phyloP scores from a whole-genome alignment of 2,113 vertebrate species.

The Nymphicus hollandicus region DNA sequence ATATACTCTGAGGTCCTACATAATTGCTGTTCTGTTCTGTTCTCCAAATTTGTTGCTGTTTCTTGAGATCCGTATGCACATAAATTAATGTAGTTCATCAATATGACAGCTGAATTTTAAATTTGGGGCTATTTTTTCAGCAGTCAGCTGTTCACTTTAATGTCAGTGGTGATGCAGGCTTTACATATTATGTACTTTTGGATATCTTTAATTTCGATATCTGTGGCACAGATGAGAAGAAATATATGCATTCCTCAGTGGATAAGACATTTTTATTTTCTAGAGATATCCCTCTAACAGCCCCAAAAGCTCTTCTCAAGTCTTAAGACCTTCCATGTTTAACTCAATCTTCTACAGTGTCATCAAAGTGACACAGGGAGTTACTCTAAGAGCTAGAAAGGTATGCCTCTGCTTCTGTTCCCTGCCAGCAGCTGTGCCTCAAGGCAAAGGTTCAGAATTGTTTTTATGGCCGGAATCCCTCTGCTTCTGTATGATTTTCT shows the following conservation, averaged over 20 bases:
- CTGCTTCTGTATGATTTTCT: neutral
- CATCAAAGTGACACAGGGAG: neutral
- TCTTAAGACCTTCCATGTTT: neutral
- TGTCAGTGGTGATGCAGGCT: neutral
- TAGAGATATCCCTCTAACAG: neutral
- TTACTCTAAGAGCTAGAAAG: neutral
- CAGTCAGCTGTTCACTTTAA: neutral
- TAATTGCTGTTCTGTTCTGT: neutral
- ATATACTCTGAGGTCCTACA: neutral
- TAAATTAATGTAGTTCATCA: conserved; percentile 37
- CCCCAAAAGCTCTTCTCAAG: neutral
- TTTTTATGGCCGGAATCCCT: neutral
- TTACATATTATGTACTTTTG: neutral
- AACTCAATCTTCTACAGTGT: neutral
- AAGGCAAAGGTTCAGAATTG: neutral
- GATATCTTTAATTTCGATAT: neutral
- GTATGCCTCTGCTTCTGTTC: neutral
- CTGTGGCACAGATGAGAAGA: neutral
- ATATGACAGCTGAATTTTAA: conserved; percentile 28
- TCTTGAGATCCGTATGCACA: neutral
- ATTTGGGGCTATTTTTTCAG: neutral
- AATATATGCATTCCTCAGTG: neutral
- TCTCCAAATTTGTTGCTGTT: neutral
- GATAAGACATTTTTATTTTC: neutral
- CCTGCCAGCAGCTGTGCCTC: neutral